Evolutionary conservation across 2,113 vertebrate genomes (phyloP).

Genomic region (Channa maculata): DNA sequence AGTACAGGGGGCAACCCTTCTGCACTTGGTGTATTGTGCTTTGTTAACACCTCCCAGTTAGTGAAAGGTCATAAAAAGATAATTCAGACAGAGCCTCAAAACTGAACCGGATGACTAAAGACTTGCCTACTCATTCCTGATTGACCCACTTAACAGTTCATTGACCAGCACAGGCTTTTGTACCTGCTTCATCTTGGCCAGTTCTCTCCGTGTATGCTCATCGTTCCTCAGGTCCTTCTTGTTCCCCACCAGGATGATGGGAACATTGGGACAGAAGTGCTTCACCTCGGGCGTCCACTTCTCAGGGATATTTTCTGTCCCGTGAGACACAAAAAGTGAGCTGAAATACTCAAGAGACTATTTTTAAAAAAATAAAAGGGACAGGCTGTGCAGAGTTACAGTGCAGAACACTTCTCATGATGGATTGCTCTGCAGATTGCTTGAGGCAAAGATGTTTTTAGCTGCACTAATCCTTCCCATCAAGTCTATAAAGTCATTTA

Average conservation of each 20-base stretch:
- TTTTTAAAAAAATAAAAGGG: slow-evolving; percentile 28
- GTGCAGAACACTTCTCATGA: slow-evolving; percentile 57
- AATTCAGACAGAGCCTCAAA: background rate
- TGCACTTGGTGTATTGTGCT: background rate
- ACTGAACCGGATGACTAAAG: background rate
- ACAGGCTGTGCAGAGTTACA: slow-evolving; percentile 40
- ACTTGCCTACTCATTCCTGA: background rate
- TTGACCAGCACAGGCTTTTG: background rate
- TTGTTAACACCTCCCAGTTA: background rate
- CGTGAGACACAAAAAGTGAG: slow-evolving; percentile 41
- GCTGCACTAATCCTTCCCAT: slow-evolving; percentile 61
- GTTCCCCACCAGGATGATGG: slow-evolving; percentile 98
- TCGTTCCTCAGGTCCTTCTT: slow-evolving; percentile 98
- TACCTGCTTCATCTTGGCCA: slow-evolving; percentile 99
- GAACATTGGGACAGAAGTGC: slow-evolving; percentile 98
- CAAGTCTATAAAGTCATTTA: slow-evolving; percentile 54
- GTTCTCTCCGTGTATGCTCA: slow-evolving; percentile 92
- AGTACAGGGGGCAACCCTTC: background rate
- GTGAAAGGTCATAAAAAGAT: slow-evolving; percentile 7
- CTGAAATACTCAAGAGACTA: slow-evolving; percentile 23
- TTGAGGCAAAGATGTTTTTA: slow-evolving; percentile 66
- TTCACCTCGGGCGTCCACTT: slow-evolving; percentile 99
- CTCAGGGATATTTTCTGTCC: slow-evolving; percentile 96
- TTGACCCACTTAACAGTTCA: background rate
- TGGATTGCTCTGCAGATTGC: slow-evolving; percentile 59